Conservation (phyloP, 2,888 invertebrate species). For the Thymelicus acteon region DNA sequence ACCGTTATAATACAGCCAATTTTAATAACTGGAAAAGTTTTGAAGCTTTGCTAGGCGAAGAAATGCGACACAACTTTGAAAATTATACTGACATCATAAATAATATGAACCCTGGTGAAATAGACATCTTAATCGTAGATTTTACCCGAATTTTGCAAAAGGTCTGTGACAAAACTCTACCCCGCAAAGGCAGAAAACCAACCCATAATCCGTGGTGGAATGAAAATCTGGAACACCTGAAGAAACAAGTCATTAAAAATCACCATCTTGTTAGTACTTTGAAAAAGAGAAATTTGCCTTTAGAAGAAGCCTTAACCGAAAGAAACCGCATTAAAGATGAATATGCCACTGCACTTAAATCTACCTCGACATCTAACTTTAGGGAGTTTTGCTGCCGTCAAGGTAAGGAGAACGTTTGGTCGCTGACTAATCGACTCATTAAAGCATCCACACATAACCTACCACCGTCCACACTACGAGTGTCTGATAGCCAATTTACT, state of each 20-base stretch:
- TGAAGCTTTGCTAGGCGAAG: no score
- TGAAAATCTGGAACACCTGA: background rate
- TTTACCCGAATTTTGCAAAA: background rate
- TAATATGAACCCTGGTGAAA: no score
- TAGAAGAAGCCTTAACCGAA: background rate
- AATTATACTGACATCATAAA: no score
- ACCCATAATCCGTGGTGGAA: background rate
- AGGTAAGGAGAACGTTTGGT: slow-evolving; percentile 4
- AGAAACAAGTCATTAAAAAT: background rate
- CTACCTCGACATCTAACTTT: slow-evolving; percentile 38
- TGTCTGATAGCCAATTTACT: background rate
- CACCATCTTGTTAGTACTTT: background rate
- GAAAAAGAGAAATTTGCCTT: background rate
- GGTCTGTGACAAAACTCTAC: background rate
- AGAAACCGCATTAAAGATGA: background rate
- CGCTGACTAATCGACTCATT: background rate
- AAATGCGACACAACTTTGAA: no score
- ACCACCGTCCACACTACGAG: background rate
- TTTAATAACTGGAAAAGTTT: no score
- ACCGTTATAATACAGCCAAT: no score
- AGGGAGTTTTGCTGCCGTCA: slow-evolving; percentile 42
- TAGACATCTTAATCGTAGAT: no score
- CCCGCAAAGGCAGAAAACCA: background rate
- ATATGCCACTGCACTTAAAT: background rate
- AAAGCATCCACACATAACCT: background rate